phyloP scores from a whole-genome alignment of 2,797 vertebrate species.

The Bradypodion ventrale region DNA sequence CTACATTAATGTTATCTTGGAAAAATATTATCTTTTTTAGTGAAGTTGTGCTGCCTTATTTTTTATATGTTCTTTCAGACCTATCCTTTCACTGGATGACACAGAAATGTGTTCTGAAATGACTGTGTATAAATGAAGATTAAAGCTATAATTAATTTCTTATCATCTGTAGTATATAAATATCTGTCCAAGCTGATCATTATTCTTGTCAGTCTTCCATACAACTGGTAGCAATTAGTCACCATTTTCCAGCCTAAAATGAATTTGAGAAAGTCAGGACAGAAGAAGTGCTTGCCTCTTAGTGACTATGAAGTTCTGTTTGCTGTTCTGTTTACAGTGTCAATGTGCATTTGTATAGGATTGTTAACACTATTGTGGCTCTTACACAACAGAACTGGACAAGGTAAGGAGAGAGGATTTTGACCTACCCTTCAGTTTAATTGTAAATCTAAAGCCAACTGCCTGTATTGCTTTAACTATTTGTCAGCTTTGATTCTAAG shows the following conservation, averaged over 20 bases:
- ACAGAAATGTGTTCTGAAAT: conserved; percentile 7
- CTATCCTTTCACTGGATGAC: conserved; percentile 15
- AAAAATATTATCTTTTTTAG: conserved; percentile 33
- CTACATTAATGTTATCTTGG: conserved; percentile 40
- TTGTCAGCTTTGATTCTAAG: conserved; percentile 14
- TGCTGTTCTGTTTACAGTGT: conserved; percentile 49
- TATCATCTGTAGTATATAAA: conserved; percentile 35
- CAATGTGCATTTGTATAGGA: conserved; percentile 60
- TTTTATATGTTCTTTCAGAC: conserved; percentile 13
- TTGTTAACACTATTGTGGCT: conserved; percentile 72
- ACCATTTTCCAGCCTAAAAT: conserved; percentile 60
- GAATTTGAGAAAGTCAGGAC: conserved; percentile 33
- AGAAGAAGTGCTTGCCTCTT: conserved; percentile 30
- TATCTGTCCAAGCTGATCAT: background rate
- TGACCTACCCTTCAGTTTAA: background rate
- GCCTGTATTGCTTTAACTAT: background rate
- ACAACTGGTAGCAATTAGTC: conserved; percentile 22
- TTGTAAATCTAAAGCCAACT: background rate
- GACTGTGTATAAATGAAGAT: conserved; percentile 33
- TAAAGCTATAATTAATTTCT: conserved; percentile 53
- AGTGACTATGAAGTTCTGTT: conserved; percentile 64
- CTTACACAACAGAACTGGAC: conserved; percentile 42
- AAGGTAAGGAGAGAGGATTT: conserved; percentile 59
- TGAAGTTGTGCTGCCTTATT: background rate
- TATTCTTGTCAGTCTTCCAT: conserved; percentile 28